Evolutionary conservation across 2,888 invertebrate species (phyloP), one percentile per base, ranked within the genome.

Genomic region (Encarsia formosa): DNA sequence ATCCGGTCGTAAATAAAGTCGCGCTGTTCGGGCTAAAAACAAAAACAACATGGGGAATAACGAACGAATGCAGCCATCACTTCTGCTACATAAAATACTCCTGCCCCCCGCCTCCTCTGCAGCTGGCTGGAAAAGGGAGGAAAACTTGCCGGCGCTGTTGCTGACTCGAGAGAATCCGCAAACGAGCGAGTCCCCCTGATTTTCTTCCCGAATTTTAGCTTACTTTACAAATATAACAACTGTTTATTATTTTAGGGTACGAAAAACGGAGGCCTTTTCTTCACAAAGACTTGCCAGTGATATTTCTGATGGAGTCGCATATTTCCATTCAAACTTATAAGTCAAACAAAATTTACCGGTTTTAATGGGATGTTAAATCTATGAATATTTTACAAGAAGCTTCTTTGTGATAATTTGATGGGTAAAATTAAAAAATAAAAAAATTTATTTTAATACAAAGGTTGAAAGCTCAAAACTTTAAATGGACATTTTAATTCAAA

Each of bases 1-100:
- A 67, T 71, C 68, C 70, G 67, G 66, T 70, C 69, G 69, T 71
- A 72, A 72, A 72, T 71, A 72, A 71, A 72, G 67, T 67, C 63
- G 57, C 59, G 61, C 57, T 26, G n/a, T n/a, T 61, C 4, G 26
- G 31, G 37, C 29, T 63, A 62, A 68, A 70, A 70, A 72, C 66
- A 68, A 70, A 67, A 69, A 68, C 64, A 67, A 62, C 63, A 62
- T 65, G 66, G 69, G 70, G 68, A n/a, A 5, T 5, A 71, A 69
- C 68, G 69, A 71, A 71, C 68, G 68, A 72, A 71, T 66, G 69
- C 66, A 68, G 63, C 67, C 67, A 71, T 73, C 71, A 69, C 67
- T 73, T 73, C 70, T 71, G 71, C 66, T 70, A 71, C 72, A 73
- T 72, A 73, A 73, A 72, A 64, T 65, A 59, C 59, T 63, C 61